Conservation (phyloP, 2,797 vertebrate species). For the Pipistrellus kuhlii region DNA sequence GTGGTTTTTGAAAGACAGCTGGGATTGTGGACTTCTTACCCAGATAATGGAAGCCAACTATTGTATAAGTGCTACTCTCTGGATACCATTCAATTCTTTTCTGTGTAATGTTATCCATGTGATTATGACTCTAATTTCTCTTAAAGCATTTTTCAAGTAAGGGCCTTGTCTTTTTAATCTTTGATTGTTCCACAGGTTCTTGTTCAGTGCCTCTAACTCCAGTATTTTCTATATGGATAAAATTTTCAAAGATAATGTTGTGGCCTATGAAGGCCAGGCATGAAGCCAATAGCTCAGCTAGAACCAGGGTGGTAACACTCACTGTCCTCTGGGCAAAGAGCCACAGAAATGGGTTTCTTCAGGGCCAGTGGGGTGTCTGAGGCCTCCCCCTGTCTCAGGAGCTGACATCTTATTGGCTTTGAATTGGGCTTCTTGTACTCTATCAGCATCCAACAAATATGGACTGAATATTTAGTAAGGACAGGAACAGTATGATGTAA, state of each 20-base stretch:
- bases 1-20: neutral
- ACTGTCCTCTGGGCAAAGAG: neutral
- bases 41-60: neutral
- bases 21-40: neutral
- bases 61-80: neutral
- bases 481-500: neutral
- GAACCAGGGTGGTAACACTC: rapidly evolving
- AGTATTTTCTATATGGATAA: neutral
- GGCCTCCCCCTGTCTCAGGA: neutral
- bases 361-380: no score
- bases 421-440: neutral
- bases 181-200: neutral
- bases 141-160: neutral
- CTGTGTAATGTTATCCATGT: neutral
- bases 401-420: neutral
- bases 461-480: neutral
- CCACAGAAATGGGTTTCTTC: neutral
- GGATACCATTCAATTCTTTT: neutral
- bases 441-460: neutral
- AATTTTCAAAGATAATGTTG: neutral
- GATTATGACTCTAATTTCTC: neutral
- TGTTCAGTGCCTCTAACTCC: neutral
- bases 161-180: neutral
- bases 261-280: neutral
- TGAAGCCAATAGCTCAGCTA: neutral